These are phyloP conservation scores for Podiceps cristatus DNA, from an alignment of 2,113 vertebrate genomes.

Conservation along the genomic window DNA sequence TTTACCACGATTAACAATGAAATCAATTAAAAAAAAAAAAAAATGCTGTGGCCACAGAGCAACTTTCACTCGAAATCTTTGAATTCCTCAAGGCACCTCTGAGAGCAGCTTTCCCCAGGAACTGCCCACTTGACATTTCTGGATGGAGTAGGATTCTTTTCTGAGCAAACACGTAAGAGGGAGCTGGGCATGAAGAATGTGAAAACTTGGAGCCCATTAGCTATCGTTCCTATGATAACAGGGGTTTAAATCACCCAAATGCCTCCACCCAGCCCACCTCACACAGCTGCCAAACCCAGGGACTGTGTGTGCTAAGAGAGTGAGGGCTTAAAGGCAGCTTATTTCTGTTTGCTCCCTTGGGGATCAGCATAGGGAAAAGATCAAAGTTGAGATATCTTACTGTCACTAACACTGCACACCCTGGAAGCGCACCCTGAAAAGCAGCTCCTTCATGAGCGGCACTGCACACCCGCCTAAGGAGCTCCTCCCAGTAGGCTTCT, in stretches of 20 bases:
- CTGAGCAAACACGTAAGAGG: neutral
- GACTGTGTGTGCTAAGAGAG: neutral
- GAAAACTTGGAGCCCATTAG: neutral
- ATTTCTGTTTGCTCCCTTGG: neutral
- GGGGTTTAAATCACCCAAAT: neutral
- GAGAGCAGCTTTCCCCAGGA: slow-evolving; percentile 6
- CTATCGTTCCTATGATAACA: neutral
- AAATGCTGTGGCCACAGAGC: neutral
- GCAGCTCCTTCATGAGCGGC: no score
- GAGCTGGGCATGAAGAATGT: slow-evolving; percentile 26
- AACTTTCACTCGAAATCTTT: neutral
- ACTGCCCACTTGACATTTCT: slow-evolving; percentile 55
- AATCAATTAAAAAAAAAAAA: neutral
- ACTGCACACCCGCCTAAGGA: neutral
- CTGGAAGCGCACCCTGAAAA: neutral
- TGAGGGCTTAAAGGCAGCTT: neutral
- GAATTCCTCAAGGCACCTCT: slow-evolving; percentile 36
- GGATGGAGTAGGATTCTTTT: neutral
- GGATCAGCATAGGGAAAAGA: neutral
- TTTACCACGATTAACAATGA: neutral
- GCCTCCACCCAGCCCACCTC: neutral
- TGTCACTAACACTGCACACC: neutral
- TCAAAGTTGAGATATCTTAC: neutral
- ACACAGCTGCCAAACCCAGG: neutral
- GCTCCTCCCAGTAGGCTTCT: neutral